phyloP scores from a whole-genome alignment of 92 coral and sea anemone species.

The Muricea muricata region DNA sequence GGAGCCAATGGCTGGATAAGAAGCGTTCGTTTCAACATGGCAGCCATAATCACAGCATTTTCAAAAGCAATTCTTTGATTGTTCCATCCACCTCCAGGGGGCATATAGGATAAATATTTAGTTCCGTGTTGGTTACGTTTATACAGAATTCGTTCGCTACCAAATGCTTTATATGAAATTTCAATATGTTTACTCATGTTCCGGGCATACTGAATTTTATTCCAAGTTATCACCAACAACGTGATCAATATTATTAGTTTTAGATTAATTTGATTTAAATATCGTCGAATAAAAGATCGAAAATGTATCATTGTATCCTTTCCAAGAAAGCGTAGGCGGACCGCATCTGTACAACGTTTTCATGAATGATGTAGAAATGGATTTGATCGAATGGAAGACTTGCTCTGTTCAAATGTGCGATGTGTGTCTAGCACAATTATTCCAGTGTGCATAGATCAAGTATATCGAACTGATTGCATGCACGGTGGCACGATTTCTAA shows the following conservation, averaged over 20 bases:
- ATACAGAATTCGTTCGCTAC: conserved; percentile 28
- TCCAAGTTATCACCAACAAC: not conserved
- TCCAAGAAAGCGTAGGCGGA: not conserved
- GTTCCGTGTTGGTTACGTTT: conserved; percentile 60
- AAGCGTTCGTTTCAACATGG: conserved; percentile 78
- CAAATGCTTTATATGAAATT: not conserved
- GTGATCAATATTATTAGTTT: not conserved
- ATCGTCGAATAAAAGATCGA: not conserved
- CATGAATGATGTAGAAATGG: too few species aligned
- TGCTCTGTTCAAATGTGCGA: too few species aligned
- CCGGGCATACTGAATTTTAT: not conserved
- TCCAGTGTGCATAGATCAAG: too few species aligned
- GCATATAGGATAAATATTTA: conserved; percentile 84
- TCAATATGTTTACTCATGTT: not conserved
- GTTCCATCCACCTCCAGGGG: conserved; percentile 99
- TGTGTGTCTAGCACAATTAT: too few species aligned
- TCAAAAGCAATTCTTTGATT: conserved; percentile 97
- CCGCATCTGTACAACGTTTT: not conserved
- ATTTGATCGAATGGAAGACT: too few species aligned
- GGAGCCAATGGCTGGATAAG: conserved; percentile 93
- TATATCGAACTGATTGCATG: too few species aligned
- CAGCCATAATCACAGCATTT: conserved; percentile 88
- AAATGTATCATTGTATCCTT: not conserved
- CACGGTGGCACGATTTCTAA: too few species aligned
- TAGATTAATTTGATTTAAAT: not conserved